These are phyloP conservation scores for Pterois miles DNA, from an alignment of 2,797 vertebrate species.

Conservation along the genomic window DNA sequence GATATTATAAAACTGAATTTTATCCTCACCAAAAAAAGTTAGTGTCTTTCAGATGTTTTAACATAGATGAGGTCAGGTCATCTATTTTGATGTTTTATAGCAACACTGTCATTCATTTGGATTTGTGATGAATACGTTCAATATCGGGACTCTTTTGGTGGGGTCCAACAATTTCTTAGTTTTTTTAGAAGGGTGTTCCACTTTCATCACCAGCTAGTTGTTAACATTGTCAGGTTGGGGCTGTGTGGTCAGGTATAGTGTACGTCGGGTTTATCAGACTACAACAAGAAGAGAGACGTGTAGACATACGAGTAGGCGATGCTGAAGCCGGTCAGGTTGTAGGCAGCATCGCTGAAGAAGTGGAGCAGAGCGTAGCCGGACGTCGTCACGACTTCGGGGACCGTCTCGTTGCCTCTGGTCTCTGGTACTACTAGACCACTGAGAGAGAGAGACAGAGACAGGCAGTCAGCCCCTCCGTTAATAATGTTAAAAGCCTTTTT, in stretches of 20 bases:
- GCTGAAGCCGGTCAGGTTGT: conserved; percentile 97
- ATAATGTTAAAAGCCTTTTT: conserved; percentile 10
- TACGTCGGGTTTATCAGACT: not conserved
- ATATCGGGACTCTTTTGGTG: not conserved
- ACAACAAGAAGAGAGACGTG: not conserved
- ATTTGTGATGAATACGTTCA: not conserved
- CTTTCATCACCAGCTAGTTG: not conserved
- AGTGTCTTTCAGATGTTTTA: not conserved
- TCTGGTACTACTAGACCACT: conserved; percentile 94
- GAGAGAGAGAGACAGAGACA: conserved; percentile 14
- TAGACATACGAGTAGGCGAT: conserved; percentile 86
- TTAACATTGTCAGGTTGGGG: too few species aligned
- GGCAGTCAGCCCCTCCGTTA: too few species aligned
- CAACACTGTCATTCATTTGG: not conserved
- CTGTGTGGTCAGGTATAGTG: not conserved
- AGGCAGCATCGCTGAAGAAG: conserved; percentile 97
- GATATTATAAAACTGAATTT: not conserved
- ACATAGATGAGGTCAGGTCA: not conserved
- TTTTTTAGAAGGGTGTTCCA: not conserved
- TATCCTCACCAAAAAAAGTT: too few species aligned
- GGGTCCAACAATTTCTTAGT: not conserved
- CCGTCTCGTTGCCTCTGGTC: conserved; percentile 86
- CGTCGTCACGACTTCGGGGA: conserved; percentile 91
- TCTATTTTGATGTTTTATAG: not conserved
- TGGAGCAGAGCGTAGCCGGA: conserved; percentile 93